A percentile compares a stretch with the other conserved stretches of the same genome.
Evolutionary conservation across 2,113 vertebrate species (phyloP).

Genomic region (Cryptoleucopteryx plumbea): DNA sequence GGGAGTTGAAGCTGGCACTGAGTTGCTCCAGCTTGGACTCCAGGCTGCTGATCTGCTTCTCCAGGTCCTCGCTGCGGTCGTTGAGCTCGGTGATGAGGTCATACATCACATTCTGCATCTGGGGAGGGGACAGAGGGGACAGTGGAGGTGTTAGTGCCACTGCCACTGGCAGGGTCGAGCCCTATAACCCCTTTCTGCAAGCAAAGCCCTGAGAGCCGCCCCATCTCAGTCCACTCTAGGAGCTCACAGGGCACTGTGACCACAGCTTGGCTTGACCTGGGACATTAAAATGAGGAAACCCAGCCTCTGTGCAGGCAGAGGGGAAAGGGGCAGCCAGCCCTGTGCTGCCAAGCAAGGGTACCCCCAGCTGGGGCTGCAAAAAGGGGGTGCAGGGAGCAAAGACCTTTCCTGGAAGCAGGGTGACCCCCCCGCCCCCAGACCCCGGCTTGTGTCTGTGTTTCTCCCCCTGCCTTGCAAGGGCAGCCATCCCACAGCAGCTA

Average conservation of each 20-base stretch:
- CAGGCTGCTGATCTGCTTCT: constrained; percentile 93
- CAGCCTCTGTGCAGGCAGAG: background rate
- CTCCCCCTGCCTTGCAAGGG: background rate
- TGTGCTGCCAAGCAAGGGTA: background rate
- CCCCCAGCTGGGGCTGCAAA: background rate
- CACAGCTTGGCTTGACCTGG: background rate
- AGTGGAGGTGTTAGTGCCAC: background rate
- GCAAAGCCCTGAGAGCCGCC: background rate
- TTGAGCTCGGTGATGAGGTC: constrained; percentile 97
- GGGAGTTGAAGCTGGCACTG: constrained; percentile 83
- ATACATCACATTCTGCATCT: constrained; percentile 99
- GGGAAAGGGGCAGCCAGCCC: background rate
- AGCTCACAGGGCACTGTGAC: background rate
- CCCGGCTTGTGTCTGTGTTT: background rate
- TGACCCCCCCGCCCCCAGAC: background rate
- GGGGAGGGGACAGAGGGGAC: background rate
- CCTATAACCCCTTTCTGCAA: background rate
- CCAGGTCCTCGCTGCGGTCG: constrained; percentile 95
- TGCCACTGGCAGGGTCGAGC: background rate
- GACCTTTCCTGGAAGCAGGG: background rate
- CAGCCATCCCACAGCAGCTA: background rate
- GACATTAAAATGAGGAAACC: background rate
- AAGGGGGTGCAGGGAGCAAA: background rate
- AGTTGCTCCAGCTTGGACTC: constrained; percentile 94
- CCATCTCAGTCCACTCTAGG: background rate